Conservation (phyloP, 1,140 invertebrate species). For the Anastrepha obliqua region DNA sequence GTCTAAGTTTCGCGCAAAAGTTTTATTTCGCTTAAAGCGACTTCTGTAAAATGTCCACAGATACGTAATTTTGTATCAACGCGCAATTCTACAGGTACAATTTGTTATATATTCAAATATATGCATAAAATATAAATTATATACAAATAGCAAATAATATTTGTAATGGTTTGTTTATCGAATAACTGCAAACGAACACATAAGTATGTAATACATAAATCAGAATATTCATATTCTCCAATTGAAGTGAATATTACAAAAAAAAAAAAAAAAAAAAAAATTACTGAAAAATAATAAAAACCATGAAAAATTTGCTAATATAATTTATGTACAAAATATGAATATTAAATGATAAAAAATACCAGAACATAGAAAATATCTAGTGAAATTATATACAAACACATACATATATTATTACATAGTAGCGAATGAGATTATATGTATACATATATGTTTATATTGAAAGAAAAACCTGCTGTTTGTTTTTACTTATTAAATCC, state of each 20-base stretch:
- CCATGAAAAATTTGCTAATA: background rate
- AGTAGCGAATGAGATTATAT: slow-evolving; percentile 47
- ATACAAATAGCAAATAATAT: too few relatives aligned
- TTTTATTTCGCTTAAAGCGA: too few relatives aligned
- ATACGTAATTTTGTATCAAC: too few relatives aligned
- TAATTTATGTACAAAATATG: slow-evolving; percentile 32
- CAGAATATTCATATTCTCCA: background rate
- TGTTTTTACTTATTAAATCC: background rate
- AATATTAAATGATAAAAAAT: background rate
- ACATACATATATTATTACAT: slow-evolving; percentile 51
- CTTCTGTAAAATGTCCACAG: too few relatives aligned
- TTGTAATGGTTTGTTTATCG: too few relatives aligned
- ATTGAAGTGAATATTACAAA: background rate
- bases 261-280: background rate
- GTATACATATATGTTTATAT: slow-evolving; percentile 45
- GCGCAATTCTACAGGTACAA: too few relatives aligned
- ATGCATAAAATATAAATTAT: too few relatives aligned
- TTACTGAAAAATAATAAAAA: background rate
- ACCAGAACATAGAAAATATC: slow-evolving; percentile 49
- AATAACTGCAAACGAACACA: too few relatives aligned
- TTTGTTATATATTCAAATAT: too few relatives aligned
- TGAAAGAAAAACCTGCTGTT: slow-evolving; percentile 7
- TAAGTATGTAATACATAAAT: too few relatives aligned
- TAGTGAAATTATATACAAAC: slow-evolving; percentile 57
- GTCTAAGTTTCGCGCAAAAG: too few relatives aligned